Evolutionary conservation across 2,888 invertebrate species (phyloP), one percentile per base, ranked within the genome.

Genomic region (Blastobasis lacticolella): DNA sequence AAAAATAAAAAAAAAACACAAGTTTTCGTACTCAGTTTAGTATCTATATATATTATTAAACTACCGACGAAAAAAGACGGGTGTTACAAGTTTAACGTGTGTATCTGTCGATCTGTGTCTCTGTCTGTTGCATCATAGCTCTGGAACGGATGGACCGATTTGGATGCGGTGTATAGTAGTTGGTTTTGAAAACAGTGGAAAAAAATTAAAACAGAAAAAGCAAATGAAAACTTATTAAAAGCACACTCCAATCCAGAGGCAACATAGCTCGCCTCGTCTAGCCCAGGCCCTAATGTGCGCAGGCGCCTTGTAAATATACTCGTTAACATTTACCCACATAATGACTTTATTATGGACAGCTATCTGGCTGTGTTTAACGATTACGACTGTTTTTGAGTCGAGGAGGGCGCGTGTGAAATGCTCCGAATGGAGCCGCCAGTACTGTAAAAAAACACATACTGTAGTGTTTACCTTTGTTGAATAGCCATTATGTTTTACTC

Each of bases 271-370:
- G 37, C 55, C 51, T 36, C 49, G 50, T 55, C 66, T 71, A 75
- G 72, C 71, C 67, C 71, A 67, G 72, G 62, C 66, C 67, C 69
- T 83, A 81, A 85, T 82, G 79, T 66, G 70, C 67, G 72, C 71
- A 78, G 77, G 73, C 75, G 77, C 74, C 76, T 75, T 73, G 78
- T 81, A 78, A 84, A 79, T 78, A 79, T 69, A 72, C 73, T 81
- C 78, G 78, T 85, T 83, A 81, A 71, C 78, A 70, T 82, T 83
- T 77, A 80, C 76, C 70, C 76, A 66, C 69, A 71, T 85, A 85
- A 86, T 83, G 79, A 73, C 78, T 84, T 81, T 83, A 84, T 84
- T 85, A 83, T 73, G 75, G 73, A 63, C 69, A 64, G 59, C 69
- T 64, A 66, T 73, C 69, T 64, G 59, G 52, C 55, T 52, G 57